phyloP scores from a whole-genome alignment of 2,797 vertebrate genomes.

The Distichodus sexfasciatus region DNA sequence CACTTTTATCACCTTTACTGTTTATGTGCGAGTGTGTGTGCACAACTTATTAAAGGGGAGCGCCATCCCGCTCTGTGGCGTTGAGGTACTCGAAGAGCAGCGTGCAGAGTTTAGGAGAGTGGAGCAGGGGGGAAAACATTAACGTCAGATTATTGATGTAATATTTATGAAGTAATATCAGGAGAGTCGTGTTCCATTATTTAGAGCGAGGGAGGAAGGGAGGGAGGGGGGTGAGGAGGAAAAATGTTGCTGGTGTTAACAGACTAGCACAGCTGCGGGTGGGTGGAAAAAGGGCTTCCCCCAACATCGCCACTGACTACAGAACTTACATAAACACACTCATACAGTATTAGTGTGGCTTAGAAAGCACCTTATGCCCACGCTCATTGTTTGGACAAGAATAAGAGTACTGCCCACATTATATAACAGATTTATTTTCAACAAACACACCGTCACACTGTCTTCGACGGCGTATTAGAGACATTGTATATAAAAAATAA shows the following conservation, averaged over 20 bases:
- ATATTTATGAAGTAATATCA: slow-evolving; percentile 77
- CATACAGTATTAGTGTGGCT: slow-evolving; percentile 18
- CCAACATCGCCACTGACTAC: slow-evolving; percentile 12
- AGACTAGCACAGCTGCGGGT: slow-evolving; percentile 62
- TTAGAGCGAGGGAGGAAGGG: slow-evolving; percentile 54
- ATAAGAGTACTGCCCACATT: slow-evolving; percentile 23
- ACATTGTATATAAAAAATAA: too few species aligned
- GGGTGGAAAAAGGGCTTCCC: slow-evolving; percentile 76
- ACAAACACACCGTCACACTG: background rate
- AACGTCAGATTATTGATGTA: slow-evolving; percentile 73
- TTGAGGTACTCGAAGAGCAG: slow-evolving; percentile 46
- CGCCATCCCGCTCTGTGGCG: background rate
- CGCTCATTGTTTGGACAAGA: slow-evolving; percentile 19
- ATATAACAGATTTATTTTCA: background rate
- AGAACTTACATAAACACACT: slow-evolving; percentile 41
- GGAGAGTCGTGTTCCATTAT: slow-evolving; percentile 72
- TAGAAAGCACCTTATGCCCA: slow-evolving; percentile 5
- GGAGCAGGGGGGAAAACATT: slow-evolving; percentile 60
- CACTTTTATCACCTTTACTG: background rate
- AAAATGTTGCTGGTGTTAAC: slow-evolving; percentile 54
- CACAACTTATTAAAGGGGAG: slow-evolving; percentile 15
- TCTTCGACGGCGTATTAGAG: too few species aligned
- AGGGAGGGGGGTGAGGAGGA: slow-evolving; percentile 37
- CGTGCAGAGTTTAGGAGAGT: slow-evolving; percentile 34
- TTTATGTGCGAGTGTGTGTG: slow-evolving; percentile 42